These are phyloP conservation scores for Drosophila niveifrons DNA, from an alignment of 2,888 invertebrate genomes.

Conservation along the genomic window DNA sequence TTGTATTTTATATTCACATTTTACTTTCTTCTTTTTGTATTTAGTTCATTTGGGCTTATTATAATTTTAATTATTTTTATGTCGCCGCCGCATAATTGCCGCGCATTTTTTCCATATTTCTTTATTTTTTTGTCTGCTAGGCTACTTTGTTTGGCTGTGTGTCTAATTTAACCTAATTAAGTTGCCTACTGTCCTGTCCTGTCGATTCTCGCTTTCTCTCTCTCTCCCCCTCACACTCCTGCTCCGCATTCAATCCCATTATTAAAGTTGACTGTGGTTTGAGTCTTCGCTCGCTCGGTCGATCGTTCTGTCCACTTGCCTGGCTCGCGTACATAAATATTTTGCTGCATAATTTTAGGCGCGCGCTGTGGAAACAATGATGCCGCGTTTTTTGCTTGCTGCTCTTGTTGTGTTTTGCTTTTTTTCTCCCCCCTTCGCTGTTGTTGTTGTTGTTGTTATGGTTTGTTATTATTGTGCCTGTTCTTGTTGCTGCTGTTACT, in stretches of 20 bases:
- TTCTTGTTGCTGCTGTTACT: conserved; percentile 37
- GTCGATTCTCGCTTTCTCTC: conserved; percentile 6
- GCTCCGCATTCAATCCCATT: conserved; percentile 5
- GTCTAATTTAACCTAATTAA: conserved; percentile 76
- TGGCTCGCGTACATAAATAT: conserved; percentile 35
- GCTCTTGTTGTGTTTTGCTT: conserved; percentile 19
- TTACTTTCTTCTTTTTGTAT: conserved; percentile 3
- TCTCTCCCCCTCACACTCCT: not conserved
- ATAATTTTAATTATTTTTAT: conserved; percentile 56
- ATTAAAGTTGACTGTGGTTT: conserved; percentile 29
- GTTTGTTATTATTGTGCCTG: conserved; percentile 30
- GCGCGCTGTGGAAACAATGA: conserved; percentile 44
- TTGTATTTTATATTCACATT: conserved; percentile 18
- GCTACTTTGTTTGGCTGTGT: not conserved
- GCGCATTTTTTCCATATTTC: conserved; percentile 33
- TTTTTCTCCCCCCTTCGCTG: conserved; percentile 11
- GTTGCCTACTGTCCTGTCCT: conserved; percentile 38
- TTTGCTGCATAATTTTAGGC: conserved; percentile 64
- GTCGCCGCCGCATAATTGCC: conserved; percentile 43
- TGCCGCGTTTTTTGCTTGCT: conserved; percentile 25
- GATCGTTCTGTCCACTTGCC: conserved; percentile 6
- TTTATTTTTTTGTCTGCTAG: conserved; percentile 9
- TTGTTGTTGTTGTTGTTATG: conserved; percentile 23
- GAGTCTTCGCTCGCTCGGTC: conserved; percentile 23
- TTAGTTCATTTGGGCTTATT: conserved; percentile 40